Evolutionary conservation across 2,888 invertebrate species (phyloP), one percentile per base, ranked within the genome.

Genomic region (Laothoe populi): DNA sequence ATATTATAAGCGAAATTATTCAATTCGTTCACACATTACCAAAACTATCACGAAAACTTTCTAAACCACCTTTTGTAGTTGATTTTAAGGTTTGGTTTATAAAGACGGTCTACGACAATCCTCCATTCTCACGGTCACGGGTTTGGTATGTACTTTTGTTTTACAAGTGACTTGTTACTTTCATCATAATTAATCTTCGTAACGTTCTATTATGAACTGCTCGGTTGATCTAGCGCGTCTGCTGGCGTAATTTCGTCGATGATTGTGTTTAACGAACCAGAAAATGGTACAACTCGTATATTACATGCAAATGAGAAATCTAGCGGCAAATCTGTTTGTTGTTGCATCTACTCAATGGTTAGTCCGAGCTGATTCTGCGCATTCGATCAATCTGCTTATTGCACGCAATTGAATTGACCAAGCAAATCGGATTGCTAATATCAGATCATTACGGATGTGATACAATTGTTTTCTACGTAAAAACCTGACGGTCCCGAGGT

Each of bases 371-470:
- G 75, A 74, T 74, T 78, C 73, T 77, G 78, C 76, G 78, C 79
- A 82, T 84, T 80, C 73, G 76, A 83, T 81, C 79, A 78, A 77
- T 81, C 78, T 66, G 73, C 74, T 78, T 71, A 81, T 82, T 82
- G 79, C 78, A 83, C 79, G 84, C 83, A 81, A 81, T 82, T 77
- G 75, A 77, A 75, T 74, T 77, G 71, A 65, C 78, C 78, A 73
- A 75, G 80, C 84, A 79, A 75, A 79, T 83, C 84, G 77, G 77
- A 84, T 83, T 82, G 83, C 77, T 84, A 84, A 84, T 85, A 84
- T 80, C 71, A 73, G 76, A 81, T 79, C 78, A 79, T 84, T 80
- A 79, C 72, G 67, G 73, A 75, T 77, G 74, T 72, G 82, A 82
- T 82, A 76, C 76, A 75, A 76, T 82, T 76, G 74, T 69, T 64